Base-by-base conservation (phyloP, 2,797 vertebrate genomes). In the Ctenopoma multispine region DNA sequence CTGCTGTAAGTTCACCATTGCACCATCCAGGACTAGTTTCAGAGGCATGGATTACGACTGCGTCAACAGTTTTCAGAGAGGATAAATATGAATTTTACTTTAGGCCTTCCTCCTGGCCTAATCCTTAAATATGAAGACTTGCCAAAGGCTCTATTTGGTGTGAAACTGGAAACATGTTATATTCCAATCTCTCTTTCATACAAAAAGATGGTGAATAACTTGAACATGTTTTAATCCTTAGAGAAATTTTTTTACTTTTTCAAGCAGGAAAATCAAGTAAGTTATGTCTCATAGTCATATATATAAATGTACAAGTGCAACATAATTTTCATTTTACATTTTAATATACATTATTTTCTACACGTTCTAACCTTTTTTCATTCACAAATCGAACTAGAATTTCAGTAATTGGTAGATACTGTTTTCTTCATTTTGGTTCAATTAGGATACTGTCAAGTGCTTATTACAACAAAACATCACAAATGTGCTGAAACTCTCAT, bases 1-100 rank as follows among this genome's bases (percentile, higher is more conserved):
- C 90, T 85, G 88, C 83, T 48, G 97, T 97, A 93, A 96, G 96
- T 95, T 89, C 63, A 77, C 53, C 63, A 41, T 46, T 64, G 68
- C 83, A 76, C 66, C 77, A 56, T 80, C 50, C 74, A 57, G 55
- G 51, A 68, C 64, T 62, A 12, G 51, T 70, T 71, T 79, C 55
- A 62, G 55, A 75, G 21, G 66, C 21, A 11, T 49, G 79, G 76
- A 85, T 85, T 88, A 85, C 78, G 13, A 23, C 74, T 41, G 71
- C 55, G 75, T 77, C 76, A 57, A 10, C 20, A 8, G 56, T 77
- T 70, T 72, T 80, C 36, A 69, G 63, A 60, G 62, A 50, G 69
- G 72, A 86, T 79, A 64, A 79, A 87, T 77, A 79, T 58, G 58
- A 74, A 40, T 78, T 84, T 83, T 60, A 72, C 63, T 80, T 72